Percentiles rank a stretch among this genome's conserved stretches.
phyloP scores from a whole-genome alignment of 2,113 vertebrate species.

The Otis tarda region DNA sequence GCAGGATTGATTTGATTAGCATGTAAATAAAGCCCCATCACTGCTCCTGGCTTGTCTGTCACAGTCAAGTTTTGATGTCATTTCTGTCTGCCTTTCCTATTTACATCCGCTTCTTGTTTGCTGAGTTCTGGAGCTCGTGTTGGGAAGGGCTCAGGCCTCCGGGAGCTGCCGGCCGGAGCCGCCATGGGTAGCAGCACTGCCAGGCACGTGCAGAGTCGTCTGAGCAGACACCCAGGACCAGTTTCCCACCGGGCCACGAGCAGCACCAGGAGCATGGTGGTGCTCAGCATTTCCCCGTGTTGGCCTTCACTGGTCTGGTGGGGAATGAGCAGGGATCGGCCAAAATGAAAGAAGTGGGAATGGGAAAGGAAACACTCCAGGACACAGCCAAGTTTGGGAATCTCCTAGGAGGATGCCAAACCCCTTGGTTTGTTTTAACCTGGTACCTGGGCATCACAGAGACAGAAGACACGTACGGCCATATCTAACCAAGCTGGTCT shows the following conservation, averaged over 20 bases:
- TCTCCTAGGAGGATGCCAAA: neutral
- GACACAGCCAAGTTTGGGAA: neutral
- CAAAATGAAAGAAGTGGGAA: neutral
- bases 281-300: neutral
- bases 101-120: neutral
- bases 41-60: constrained; percentile 45
- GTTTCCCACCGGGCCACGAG: neutral
- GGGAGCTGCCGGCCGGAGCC: neutral
- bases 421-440: neutral
- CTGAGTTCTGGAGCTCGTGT: neutral
- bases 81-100: constrained; percentile 46
- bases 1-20: constrained; percentile 54
- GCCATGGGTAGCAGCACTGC: neutral
- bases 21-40: constrained; percentile 50
- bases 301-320: neutral
- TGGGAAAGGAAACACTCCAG: neutral
- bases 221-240: neutral
- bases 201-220: accelerated
- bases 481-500: neutral
- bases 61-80: neutral
- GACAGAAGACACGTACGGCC: neutral
- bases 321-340: neutral
- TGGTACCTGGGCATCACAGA: neutral
- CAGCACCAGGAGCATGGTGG: neutral
- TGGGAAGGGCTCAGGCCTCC: neutral